A percentile compares a stretch with the other conserved stretches of the same genome.
Conservation (phyloP, 1,140 invertebrate genomes). For the Tetramorium parvispinum region DNA sequence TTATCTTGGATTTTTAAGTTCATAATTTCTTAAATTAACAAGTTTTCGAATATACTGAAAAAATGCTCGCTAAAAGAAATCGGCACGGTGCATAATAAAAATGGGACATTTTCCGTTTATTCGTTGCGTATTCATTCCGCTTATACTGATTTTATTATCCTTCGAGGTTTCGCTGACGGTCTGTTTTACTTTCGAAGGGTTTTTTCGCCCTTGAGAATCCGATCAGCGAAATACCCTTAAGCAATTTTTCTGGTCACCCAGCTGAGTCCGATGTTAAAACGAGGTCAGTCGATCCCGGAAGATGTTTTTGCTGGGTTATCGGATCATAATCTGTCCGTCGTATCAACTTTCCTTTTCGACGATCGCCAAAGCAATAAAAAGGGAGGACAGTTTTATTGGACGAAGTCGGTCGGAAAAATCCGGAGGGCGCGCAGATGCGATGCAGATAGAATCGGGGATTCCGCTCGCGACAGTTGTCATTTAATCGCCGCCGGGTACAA, state of each 20-base stretch:
- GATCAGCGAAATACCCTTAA: not conserved
- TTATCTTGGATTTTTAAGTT: not conserved
- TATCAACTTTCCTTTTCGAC: slow-evolving; percentile 9
- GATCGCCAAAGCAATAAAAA: slow-evolving; percentile 8
- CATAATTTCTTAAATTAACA: not conserved
- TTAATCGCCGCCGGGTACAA: slow-evolving; percentile 62
- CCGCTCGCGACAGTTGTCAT: slow-evolving; percentile 70
- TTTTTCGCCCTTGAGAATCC: not conserved
- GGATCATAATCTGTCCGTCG: slow-evolving; percentile 48
- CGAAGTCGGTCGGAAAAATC: not conserved
- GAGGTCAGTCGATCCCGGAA: slow-evolving; percentile 1
- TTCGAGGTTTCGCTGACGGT: not conserved
- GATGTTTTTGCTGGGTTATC: slow-evolving; percentile 30
- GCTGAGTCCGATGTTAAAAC: slow-evolving; percentile 13
- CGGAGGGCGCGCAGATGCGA: slow-evolving; percentile 30
- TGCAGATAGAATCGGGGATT: slow-evolving; percentile 18
- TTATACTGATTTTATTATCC: not conserved
- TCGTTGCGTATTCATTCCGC: not conserved
- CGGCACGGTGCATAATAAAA: not conserved
- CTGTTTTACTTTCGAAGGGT: not conserved
- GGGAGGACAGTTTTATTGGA: slow-evolving; percentile 19
- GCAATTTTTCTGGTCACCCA: not conserved
- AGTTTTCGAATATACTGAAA: not conserved
- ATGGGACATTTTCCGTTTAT: not conserved
- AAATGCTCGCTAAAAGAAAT: not conserved